Percentiles rank a stretch among this genome's conserved stretches.
These are phyloP conservation scores for Parotia lawesii DNA, from an alignment of 2,113 vertebrate genomes.

Conservation along the genomic window DNA sequence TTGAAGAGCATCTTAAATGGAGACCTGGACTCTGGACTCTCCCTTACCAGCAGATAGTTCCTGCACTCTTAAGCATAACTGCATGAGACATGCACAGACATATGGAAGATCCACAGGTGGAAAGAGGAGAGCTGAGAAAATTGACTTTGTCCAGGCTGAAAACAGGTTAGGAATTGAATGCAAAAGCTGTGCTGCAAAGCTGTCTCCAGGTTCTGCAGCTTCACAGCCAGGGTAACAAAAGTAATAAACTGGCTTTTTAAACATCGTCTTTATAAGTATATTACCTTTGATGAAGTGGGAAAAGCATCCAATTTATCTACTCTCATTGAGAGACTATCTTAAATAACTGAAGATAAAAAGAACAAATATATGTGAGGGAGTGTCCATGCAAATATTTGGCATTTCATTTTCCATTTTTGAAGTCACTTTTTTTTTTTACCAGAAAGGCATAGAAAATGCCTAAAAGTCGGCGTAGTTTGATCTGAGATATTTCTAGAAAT, in stretches of 20 bases:
- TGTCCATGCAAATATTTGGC: not conserved
- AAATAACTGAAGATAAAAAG: not conserved
- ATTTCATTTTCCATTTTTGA: not conserved
- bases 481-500: not conserved
- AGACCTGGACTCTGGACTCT: not conserved
- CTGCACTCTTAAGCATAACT: not conserved
- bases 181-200: not conserved
- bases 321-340: not conserved
- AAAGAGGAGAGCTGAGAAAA: not conserved
- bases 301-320: not conserved
- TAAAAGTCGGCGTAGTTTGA: not conserved
- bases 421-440: not conserved
- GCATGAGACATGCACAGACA: not conserved
- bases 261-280: not conserved
- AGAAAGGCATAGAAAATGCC: not conserved
- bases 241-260: not conserved
- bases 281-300: not conserved
- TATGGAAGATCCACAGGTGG: not conserved
- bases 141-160: not conserved
- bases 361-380: rapidly evolving
- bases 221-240: not conserved
- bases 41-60: not conserved
- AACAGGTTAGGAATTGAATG: not conserved
- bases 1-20: not conserved
- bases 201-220: not conserved